Evolutionary conservation across 2,888 invertebrate species (phyloP), one percentile per base, ranked within the genome.

Genomic region (Ectemnius continuus): DNA sequence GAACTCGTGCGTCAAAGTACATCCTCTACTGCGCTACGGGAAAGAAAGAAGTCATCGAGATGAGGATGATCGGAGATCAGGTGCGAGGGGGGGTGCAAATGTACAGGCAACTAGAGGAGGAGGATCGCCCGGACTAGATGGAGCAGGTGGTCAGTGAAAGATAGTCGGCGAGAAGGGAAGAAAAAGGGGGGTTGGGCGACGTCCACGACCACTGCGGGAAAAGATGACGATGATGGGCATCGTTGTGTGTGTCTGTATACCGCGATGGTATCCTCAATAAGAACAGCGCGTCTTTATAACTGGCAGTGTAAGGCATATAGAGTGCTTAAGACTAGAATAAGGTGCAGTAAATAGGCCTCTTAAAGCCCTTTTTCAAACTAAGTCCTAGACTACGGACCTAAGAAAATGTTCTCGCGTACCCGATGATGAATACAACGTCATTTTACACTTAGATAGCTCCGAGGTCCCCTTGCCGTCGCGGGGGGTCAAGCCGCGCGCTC

Each of bases 281-380:
- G 69, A 83, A 83, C 66, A 83, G 78, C 83, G 81, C 81, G 83
- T 79, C 76, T 80, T 83, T 83, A 63, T 80, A 76, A 81, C 78
- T 83, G 83, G 83, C 83, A 83, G 83, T 83, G 83, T 83, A 83
- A 83, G 84, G 83, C 83, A 81, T 83, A 82, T 68, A 83, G 84
- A 83, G 83, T 83, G 83, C 83, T 83, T 83, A 83, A 82, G 78
- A 78, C 77, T 82, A 80, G 80, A 79, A 76, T 81, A 78, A 72
- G 69, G 83, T 82, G 80, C 82, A 81, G 67, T 84, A 78, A 81
- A 79, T 83, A 83, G 82, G 83, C 83, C 83, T 75, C 59, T 71
- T 66, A 60, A 80, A 75, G 73, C 76, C 76, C 72, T 67, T 71
- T 79, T 16, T 78, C 73, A 64, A 82, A 76, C 71, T 73, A 71